Evolutionary conservation across 2,888 invertebrate species (phyloP).

Genomic region (Drosophila robusta): DNA sequence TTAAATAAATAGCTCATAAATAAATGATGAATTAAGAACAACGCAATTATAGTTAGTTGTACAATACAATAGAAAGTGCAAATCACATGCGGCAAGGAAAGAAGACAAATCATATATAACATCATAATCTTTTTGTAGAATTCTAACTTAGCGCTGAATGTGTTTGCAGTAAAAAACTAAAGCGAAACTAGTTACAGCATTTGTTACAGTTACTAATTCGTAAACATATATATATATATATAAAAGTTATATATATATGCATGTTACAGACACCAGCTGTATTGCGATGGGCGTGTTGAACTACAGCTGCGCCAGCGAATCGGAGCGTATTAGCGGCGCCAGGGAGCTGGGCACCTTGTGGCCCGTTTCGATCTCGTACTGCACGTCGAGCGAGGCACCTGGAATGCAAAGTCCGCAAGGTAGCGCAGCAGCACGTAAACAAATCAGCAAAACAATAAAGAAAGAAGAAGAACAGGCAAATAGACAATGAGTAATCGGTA

Average conservation of each 20-base stretch:
- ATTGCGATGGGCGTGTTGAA: constrained; percentile 36
- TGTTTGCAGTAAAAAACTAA: constrained; percentile 52
- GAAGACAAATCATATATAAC: constrained; percentile 15
- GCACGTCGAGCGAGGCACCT: constrained; percentile 91
- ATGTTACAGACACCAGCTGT: constrained; percentile 44
- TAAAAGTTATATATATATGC: background rate
- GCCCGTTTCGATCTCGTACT: constrained; percentile 92
- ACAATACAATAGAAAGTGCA: constrained; percentile 34
- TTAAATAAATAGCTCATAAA: constrained; percentile 20
- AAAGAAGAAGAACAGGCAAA: background rate
- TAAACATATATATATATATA: constrained; percentile 4
- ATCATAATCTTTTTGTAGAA: constrained; percentile 25
- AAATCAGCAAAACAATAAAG: background rate
- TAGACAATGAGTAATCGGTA: constrained; percentile 13
- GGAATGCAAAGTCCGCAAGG: constrained; percentile 16
- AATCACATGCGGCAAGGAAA: constrained; percentile 48
- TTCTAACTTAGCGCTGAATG: constrained; percentile 43
- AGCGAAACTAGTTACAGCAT: constrained; percentile 77
- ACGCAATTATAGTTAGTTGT: constrained; percentile 9
- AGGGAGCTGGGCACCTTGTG: constrained; percentile 91
- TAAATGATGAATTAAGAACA: constrained; percentile 18
- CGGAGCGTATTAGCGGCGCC: constrained; percentile 92
- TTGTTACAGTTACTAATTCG: constrained; percentile 64
- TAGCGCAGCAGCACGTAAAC: too few relatives aligned
- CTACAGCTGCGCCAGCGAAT: constrained; percentile 91